Percentiles rank a stretch among this genome's conserved stretches.
phyloP scores from a whole-genome alignment of 2,888 invertebrate species.

The Synergus gifuensis region DNA sequence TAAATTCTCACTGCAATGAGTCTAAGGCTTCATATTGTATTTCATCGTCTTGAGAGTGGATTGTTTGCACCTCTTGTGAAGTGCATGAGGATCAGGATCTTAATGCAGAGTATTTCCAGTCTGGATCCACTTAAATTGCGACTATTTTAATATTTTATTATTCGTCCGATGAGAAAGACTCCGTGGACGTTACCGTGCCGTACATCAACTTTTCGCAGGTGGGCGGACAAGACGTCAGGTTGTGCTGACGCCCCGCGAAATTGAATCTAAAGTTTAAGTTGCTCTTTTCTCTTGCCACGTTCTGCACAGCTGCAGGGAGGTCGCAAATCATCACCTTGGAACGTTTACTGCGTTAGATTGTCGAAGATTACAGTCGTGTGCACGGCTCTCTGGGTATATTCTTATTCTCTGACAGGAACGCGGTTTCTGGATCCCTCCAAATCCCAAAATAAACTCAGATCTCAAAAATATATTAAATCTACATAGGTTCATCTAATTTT shows the following conservation, averaged over 20 bases:
- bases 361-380: constrained; percentile 72
- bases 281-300: constrained; percentile 58
- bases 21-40: neutral
- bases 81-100: neutral
- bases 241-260: constrained; percentile 75
- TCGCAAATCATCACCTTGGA: constrained; percentile 77
- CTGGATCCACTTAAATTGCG: constrained; percentile 13
- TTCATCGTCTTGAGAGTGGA: neutral
- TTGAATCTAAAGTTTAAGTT: constrained; percentile 76
- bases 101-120: neutral
- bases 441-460: neutral
- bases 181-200: constrained; percentile 48
- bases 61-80: neutral
- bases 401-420: neutral
- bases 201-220: constrained; percentile 64
- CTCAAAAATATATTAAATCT: neutral
- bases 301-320: constrained; percentile 67
- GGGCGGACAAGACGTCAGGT: constrained; percentile 76
- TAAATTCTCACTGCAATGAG: too few species aligned
- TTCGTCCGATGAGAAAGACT: constrained; percentile 53
- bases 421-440: neutral
- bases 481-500: neutral
- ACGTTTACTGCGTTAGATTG: constrained; percentile 75
- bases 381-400: neutral
- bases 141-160: constrained; percentile 53